Evolutionary conservation across 2,113 vertebrate species (phyloP).

Genomic region (Oriolus oriolus): DNA sequence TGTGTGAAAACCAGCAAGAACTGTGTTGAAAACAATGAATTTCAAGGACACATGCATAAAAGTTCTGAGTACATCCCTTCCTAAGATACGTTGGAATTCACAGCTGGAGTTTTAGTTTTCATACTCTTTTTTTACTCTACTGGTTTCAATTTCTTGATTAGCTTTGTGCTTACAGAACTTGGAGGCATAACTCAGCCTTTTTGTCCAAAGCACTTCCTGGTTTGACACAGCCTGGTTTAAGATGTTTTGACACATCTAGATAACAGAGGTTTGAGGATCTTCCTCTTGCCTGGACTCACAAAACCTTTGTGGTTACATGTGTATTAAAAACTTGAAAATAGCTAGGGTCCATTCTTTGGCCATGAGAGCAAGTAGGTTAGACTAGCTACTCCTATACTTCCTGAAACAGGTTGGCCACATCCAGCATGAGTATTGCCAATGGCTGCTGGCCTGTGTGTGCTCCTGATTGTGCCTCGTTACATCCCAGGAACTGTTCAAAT

Average conservation of each 20-base stretch:
- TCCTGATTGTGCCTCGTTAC: neutral
- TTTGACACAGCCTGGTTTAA: neutral
- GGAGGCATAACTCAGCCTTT: neutral
- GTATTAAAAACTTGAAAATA: neutral
- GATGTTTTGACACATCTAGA: neutral
- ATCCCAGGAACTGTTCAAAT: neutral
- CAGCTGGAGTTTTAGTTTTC: neutral
- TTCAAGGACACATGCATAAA: neutral
- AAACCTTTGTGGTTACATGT: neutral
- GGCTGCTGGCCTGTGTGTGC: neutral
- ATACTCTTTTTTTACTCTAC: neutral
- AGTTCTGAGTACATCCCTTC: neutral
- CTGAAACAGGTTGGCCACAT: neutral
- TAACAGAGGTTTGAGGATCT: neutral
- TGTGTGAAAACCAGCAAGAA: neutral
- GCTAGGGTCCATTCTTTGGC: neutral
- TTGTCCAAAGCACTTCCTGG: neutral
- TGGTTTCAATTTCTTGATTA: neutral
- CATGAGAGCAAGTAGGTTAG: neutral
- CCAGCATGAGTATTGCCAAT: neutral
- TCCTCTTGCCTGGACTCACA: fast-evolving
- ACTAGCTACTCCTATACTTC: neutral
- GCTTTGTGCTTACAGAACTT: neutral
- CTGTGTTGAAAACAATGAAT: neutral
- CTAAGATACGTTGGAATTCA: neutral